Base-by-base conservation (phyloP, 2,113 vertebrate species). In the Muntiacus reevesi region DNA sequence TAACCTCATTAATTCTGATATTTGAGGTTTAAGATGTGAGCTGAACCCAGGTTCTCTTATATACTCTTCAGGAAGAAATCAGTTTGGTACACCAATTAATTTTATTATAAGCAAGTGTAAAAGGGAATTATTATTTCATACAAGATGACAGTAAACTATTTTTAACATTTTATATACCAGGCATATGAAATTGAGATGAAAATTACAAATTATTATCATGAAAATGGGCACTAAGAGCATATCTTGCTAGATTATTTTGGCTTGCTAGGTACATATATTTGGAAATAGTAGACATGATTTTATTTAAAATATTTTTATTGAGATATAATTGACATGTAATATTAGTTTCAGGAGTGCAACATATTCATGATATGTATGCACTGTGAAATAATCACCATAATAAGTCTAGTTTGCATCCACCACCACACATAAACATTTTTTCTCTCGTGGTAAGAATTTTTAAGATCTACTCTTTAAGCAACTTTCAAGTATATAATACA, bases 251-350 rank as follows among this genome's bases (percentile, higher is more conserved):
- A 84, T 87, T 71, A 87, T 92, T 95, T 89, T 43, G 36, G 14
- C 13, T 54, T 86, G 19, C 81, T 78, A 89, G 23, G 1, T 57
- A 45, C 17, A 45, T 7, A 79, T 52, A 50, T 9, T 78, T 94
- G 15, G 57, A 86, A 97, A 89, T 78, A 85, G 64, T 17, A 23
- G 2, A 15, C 57, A 62, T 47, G 1, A 10, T 91, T 52, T 93
- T 96, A 52, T 87, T 93, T 88, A 28, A 59, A 84, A 85, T 59
- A 92, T n/a, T 57, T 90, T 86, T 93, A 86, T 62, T 81, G 50
- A 52, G 19, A 43, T 30, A 40, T 45, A 71, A 57, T 33, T 67
- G 7, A 78, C 10, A 45, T 40, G 36, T 30, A 55, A 62, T 62
- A 81, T 21, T 86, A 67, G 43, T 85, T 83, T 52, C 15, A 74